Conservation (phyloP, 2,113 vertebrate genomes). For the Periophthalmodon schlosseri region DNA sequence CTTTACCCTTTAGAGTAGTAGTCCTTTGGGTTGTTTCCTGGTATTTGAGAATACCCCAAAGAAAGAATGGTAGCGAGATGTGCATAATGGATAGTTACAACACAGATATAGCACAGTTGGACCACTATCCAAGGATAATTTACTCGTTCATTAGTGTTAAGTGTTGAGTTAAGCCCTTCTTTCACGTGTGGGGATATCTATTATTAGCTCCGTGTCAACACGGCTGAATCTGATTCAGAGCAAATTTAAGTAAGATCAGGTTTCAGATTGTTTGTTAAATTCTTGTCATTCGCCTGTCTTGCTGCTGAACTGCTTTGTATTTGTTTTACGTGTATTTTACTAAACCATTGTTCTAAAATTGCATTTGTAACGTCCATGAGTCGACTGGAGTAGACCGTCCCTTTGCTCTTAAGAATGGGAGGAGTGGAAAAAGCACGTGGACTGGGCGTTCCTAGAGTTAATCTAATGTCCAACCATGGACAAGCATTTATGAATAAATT, state of each 20-base stretch:
- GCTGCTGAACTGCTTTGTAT: background rate
- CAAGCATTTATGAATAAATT: constrained; percentile 47
- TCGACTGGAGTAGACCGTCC: constrained; percentile 2
- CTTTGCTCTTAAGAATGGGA: constrained; percentile 39
- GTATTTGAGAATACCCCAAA: background rate
- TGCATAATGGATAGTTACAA: background rate
- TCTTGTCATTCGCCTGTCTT: fast-evolving
- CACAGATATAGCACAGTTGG: background rate
- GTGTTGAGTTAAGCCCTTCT: constrained; percentile 7
- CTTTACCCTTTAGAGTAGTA: no score
- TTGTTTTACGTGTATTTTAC: background rate
- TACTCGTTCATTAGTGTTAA: background rate
- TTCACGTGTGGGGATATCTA: constrained; percentile 48
- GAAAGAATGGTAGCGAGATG: background rate
- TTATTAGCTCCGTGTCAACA: constrained; percentile 66
- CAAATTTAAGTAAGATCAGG: constrained; percentile 21
- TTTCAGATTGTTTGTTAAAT: background rate
- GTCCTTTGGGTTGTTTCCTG: background rate
- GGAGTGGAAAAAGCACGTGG: constrained; percentile 76
- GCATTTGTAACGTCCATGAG: constrained; percentile 6
- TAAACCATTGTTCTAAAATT: background rate
- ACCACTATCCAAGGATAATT: background rate
- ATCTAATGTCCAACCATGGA: constrained; percentile 51
- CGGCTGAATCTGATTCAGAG: constrained; percentile 32
- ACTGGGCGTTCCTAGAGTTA: constrained; percentile 64